A percentile compares a stretch with the other conserved stretches of the same genome.
Evolutionary conservation across 2,797 vertebrate genomes (phyloP).

Genomic region (Anguilla anguilla): DNA sequence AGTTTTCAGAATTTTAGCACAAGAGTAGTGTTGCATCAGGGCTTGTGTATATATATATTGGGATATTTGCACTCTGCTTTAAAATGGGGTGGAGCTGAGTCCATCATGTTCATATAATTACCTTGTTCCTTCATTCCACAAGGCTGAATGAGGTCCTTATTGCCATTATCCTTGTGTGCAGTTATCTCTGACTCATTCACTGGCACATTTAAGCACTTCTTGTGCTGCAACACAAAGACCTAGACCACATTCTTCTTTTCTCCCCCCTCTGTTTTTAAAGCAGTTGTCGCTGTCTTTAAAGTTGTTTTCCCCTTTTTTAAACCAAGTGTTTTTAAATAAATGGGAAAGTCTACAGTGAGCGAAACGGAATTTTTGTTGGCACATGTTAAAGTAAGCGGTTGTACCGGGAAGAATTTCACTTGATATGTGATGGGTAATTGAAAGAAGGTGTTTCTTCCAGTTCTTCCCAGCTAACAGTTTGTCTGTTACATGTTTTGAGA

Average conservation of each 20-base stretch:
- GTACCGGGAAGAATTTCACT: constrained; percentile 82
- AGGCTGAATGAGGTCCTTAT: constrained; percentile 86
- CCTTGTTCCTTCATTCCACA: constrained; percentile 92
- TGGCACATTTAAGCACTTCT: constrained; percentile 84
- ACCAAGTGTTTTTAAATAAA: constrained; percentile 77
- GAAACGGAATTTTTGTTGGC: constrained; percentile 44
- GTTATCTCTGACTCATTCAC: constrained; percentile 85
- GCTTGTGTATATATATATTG: constrained; percentile 71
- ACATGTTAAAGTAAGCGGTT: constrained; percentile 70
- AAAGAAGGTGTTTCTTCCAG: constrained; percentile 73
- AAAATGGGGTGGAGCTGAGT: constrained; percentile 83
- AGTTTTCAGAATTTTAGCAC: constrained; percentile 97
- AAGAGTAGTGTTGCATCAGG: constrained; percentile 69
- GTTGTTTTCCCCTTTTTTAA: constrained; percentile 62
- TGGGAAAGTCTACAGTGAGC: constrained; percentile 40
- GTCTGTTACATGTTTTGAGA: constrained; percentile 74
- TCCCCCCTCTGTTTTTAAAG: constrained; percentile 52
- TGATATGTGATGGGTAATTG: constrained; percentile 74
- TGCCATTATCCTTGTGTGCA: constrained; percentile 87
- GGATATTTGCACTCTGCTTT: constrained; percentile 87
- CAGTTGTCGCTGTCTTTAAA: constrained; percentile 69
- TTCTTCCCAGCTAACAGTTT: constrained; percentile 74
- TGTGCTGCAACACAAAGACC: constrained; percentile 84
- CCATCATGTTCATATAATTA: constrained; percentile 82
- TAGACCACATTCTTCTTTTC: constrained; percentile 80